A percentile compares a stretch with the other conserved stretches of the same genome.
Evolutionary conservation across 2,797 vertebrate genomes (phyloP).

Genomic region (Coreius guichenoti): DNA sequence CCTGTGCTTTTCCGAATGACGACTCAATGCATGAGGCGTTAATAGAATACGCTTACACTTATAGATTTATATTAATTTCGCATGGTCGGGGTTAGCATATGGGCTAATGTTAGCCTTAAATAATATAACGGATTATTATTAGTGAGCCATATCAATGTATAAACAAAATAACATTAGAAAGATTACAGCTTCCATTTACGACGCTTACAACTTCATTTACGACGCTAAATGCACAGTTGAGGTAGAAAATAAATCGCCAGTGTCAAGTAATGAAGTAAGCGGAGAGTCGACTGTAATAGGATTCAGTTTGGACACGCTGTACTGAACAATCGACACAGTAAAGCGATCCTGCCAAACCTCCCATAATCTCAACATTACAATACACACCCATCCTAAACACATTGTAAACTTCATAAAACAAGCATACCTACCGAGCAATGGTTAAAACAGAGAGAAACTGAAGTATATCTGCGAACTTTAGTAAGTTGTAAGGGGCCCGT

Average conservation of each 20-base stretch:
- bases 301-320: conserved; percentile 45
- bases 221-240: not conserved
- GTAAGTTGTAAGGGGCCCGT: conserved; percentile 53
- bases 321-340: conserved; percentile 42
- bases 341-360: conserved; percentile 9
- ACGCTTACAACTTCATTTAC: not conserved
- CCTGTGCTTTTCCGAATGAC: not conserved
- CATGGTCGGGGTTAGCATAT: conserved; percentile 3
- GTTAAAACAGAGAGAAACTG: not conserved
- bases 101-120: conserved; percentile 13
- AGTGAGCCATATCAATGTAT: not conserved
- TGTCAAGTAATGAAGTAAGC: not conserved
- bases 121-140: not conserved
- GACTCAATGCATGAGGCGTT: not conserved
- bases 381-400: not conserved
- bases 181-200: not conserved
- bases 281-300: not conserved
- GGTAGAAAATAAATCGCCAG: not conserved
- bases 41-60: not conserved
- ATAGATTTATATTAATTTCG: not conserved
- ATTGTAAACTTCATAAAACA: not conserved
- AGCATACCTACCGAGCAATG: not conserved
- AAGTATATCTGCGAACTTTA: conserved; percentile 56
- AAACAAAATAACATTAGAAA: not conserved
- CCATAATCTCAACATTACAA: not conserved